A percentile compares a stretch with the other conserved stretches of the same genome.
Evolutionary conservation across 2,888 invertebrate species (phyloP).

Genomic region (Calameuta idolon): DNA sequence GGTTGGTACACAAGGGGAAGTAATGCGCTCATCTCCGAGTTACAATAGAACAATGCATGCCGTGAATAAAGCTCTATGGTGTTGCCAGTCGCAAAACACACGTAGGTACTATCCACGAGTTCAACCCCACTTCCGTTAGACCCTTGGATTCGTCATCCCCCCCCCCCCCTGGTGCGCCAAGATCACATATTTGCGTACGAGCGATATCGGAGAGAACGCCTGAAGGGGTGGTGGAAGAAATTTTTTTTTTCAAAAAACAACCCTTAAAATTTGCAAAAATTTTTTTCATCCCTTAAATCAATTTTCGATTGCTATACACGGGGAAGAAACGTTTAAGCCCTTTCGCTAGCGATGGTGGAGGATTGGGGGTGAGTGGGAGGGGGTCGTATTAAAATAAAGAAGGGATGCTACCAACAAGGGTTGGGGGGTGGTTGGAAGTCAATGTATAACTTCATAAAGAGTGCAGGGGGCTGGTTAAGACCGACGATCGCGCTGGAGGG

Average conservation of each 20-base stretch:
- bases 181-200: background rate
- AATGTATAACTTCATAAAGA: conserved; percentile 3
- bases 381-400: background rate
- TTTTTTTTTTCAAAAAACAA: background rate
- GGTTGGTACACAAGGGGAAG: conserved; percentile 45
- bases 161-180: background rate
- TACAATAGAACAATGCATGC: conserved; percentile 51
- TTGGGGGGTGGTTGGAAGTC: conserved; percentile 8
- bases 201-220: background rate
- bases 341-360: background rate
- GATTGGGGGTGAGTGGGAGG: too few species aligned
- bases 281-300: background rate
- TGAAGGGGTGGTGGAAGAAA: too few species aligned
- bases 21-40: conserved; percentile 50
- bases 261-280: background rate
- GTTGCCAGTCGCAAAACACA: conserved; percentile 9
- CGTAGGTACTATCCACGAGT: background rate
- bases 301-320: background rate
- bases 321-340: background rate
- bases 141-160: background rate
- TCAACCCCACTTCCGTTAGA: background rate
- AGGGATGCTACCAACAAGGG: background rate
- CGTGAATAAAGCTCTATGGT: conserved; percentile 48
- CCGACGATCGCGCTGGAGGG: conserved; percentile 22
- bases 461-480: conserved; percentile 16